phyloP scores from a whole-genome alignment of 2,113 vertebrate genomes.

The Gymnobelideus leadbeateri region DNA sequence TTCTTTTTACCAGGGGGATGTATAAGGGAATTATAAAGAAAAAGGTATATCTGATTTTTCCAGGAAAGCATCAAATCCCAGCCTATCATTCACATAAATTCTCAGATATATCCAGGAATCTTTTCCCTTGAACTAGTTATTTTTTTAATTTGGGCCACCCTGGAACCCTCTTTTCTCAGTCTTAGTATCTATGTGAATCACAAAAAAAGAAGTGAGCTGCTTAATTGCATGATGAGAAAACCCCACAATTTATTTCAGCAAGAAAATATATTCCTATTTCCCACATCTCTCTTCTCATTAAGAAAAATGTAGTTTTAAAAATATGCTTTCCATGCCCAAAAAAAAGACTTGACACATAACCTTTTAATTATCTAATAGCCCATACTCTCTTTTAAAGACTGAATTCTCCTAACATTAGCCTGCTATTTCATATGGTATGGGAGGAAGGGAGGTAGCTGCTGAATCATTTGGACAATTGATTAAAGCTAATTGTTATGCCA shows the following conservation, averaged over 20 bases:
- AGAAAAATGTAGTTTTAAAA: conserved; percentile 25
- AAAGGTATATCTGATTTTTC: background rate
- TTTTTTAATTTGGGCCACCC: background rate
- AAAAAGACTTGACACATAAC: conserved; percentile 32
- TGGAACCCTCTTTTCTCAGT: background rate
- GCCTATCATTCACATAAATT: background rate
- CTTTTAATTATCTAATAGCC: conserved; percentile 26
- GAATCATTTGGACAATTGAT: conserved; percentile 40
- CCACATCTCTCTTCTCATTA: conserved; percentile 43
- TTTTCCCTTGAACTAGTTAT: background rate
- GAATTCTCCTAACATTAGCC: conserved; percentile 32
- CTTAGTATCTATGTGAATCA: background rate
- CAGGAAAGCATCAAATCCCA: background rate
- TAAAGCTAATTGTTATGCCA: conserved; percentile 8
- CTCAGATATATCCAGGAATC: background rate
- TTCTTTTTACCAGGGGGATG: conserved; percentile 14
- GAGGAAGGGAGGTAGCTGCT: conserved; percentile 15
- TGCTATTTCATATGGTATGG: conserved; percentile 10
- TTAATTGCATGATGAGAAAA: conserved; percentile 33
- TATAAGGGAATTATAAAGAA: background rate
- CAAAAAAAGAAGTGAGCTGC: conserved; percentile 23
- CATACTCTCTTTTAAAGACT: conserved; percentile 7
- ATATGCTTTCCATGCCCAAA: background rate
- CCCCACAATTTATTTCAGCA: background rate
- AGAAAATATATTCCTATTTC: conserved; percentile 36